Evolutionary conservation across 2,797 vertebrate species (phyloP).

Genomic region (Pangasius krempfi): DNA sequence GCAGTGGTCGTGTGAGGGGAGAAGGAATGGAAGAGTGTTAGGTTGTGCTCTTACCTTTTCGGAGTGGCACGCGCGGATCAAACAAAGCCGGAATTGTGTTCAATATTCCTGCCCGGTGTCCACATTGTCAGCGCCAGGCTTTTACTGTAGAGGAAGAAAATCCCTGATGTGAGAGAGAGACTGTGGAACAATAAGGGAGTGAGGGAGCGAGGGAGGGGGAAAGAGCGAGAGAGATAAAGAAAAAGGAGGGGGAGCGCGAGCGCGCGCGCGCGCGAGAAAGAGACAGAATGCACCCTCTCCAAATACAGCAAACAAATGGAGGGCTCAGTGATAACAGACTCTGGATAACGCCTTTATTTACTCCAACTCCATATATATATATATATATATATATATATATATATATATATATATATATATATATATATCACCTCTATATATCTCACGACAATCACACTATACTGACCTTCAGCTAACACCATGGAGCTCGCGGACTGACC

Average conservation of each 20-base stretch:
- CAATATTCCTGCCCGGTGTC: constrained; percentile 65
- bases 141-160: constrained; percentile 55
- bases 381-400: background rate
- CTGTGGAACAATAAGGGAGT: constrained; percentile 29
- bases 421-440: no score
- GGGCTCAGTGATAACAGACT: constrained; percentile 41
- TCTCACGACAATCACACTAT: no score
- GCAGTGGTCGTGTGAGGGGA: background rate
- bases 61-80: constrained; percentile 28
- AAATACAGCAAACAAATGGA: constrained; percentile 82
- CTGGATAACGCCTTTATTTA: background rate
- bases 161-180: constrained; percentile 54
- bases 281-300: constrained; percentile 68
- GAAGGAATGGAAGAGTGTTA: background rate
- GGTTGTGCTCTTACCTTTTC: constrained; percentile 53
- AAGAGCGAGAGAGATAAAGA: constrained; percentile 9
- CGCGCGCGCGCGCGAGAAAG: background rate
- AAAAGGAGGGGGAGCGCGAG: background rate
- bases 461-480: background rate
- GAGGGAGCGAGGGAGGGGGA: constrained; percentile 15
- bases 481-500: background rate
- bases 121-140: constrained; percentile 66
- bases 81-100: constrained; percentile 43
- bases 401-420: no score
- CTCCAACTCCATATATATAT: background rate